Base-by-base conservation (phyloP, 2,797 vertebrate genomes). In the Syngnathus rostellatus region DNA sequence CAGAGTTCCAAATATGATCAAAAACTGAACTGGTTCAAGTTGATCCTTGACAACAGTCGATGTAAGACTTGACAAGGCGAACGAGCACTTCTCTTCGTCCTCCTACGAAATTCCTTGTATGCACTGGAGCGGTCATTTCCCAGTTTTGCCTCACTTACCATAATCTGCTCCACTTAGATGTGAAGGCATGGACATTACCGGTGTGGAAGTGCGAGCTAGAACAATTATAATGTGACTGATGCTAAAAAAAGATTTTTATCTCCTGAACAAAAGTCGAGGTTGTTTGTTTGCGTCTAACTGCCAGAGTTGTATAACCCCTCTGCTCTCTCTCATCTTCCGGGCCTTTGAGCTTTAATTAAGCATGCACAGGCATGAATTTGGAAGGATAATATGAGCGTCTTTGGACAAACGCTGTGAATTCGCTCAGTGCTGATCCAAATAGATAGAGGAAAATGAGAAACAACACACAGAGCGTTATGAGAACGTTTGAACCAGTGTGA, bases 61-160 rank as follows among this genome's bases (percentile, higher is more conserved):
- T 37, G 5, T 41, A 25, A 69, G 64, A 59, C 66, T 38, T 70
- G 78, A 76, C 65, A 8, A 57, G 31, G 67, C 67, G 68, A 74
- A 80, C 73, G 19, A 38, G 51, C 39, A 31, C 31, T 31, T 21
- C 11, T 8, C 12, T 8, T 5, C 19, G 0, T 8, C 64, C 71
- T 70, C 40, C 57, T 68, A 45, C 51, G 23, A 71, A 59, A 71
- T 67, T 59, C 21, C 9, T 17, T 70, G 69, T 62, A 69, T 72
- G 69, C 77, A 76, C 72, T 68, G 67, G 61, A 71, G 80, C 76
- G 78, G 78, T 72, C 70, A 65, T 74, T 81, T 77, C 83, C 67
- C 64, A 78, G 77, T 78, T 80, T 74, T 68, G 66, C 66, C 50
- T 81, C 72, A 57, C 65, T 78, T 68, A 67, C 68, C 68, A 68